Evolutionary conservation across 2,888 invertebrate genomes (phyloP), one percentile per base, ranked within the genome.

Genomic region (Sarcophaga caerulescens): DNA sequence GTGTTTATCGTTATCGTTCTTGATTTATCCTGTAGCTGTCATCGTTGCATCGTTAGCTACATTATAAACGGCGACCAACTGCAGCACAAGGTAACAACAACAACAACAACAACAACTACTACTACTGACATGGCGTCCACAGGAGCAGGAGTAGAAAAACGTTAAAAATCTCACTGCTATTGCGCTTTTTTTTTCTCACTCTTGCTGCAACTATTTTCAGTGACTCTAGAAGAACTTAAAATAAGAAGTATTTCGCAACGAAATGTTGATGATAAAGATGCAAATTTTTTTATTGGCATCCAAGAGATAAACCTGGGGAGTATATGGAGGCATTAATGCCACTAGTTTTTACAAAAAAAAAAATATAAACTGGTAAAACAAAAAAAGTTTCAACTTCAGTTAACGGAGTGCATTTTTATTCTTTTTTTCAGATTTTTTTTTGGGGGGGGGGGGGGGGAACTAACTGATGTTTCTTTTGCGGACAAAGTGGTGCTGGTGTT

Each of bases 21-120:
- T 89, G 88, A 89, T 89, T 89, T 89, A 89, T 89, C 88, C 88
- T 87, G 87, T 82, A 85, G 88, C 88, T 89, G 88, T 89, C 88
- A 88, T 85, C 88, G 87, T 88, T 88, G 88, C 87, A 85, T 88
- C 88, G 88, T 88, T 88, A 88, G 88, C 84, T 85, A 87, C 85
- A 85, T 87, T 87, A 87, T 85, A 85, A 80, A 85, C 81, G 81
- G 44, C n/a, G 84, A 84, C 81, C 84, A 84, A 81, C 78, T 84
- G 86, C 84, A 84, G 86, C 70, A 60, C 35, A 45, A 75, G 66
- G 66, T 66, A 66, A 66, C 35, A 66, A 19, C 12, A 52, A 47
- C 47, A 14, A 47, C 10, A 47, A 14, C 47, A 47, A 47, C 35
- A 66, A n/a, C 11, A 47, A 52, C 52, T 2, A 52, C 52, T 4